A percentile compares a stretch with the other conserved stretches of the same genome.
These are phyloP conservation scores for Drosophila ironensis DNA, from an alignment of 1,140 invertebrate species.

Conservation along the genomic window DNA sequence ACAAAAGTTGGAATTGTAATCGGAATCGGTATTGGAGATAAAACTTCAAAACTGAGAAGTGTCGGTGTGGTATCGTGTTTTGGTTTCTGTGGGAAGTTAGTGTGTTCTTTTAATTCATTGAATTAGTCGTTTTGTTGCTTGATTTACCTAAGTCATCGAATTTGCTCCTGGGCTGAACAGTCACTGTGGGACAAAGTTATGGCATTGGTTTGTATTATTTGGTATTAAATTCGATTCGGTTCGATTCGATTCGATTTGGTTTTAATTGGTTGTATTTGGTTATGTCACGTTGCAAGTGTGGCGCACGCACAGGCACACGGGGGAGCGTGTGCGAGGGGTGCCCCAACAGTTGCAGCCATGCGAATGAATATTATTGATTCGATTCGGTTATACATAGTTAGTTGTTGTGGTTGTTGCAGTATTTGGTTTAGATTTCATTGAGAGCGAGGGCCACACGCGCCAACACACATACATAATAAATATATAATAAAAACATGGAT, in stretches of 20 bases:
- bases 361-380: conserved; percentile 23
- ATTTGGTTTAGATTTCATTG: conserved; percentile 33
- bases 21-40: conserved; percentile 26
- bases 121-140: conserved; percentile 46
- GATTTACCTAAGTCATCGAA: conserved; percentile 89
- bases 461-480: conserved; percentile 52
- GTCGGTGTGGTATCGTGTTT: conserved; percentile 34
- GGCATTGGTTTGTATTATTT: conserved; percentile 77
- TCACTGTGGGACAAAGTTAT: conserved; percentile 84
- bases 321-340: conserved; percentile 6
- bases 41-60: conserved; percentile 59
- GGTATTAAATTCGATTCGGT: conserved; percentile 53
- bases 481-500: conserved; percentile 58
- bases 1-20: conserved; percentile 50
- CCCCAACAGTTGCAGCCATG: conserved; percentile 18
- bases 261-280: conserved; percentile 47
- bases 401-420: conserved; percentile 42
- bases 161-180: conserved; percentile 88
- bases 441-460: conserved; percentile 54
- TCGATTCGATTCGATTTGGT: conserved; percentile 42
- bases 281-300: conserved; percentile 26
- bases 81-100: conserved; percentile 16
- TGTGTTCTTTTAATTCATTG: conserved; percentile 24
- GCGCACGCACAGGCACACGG: conserved; percentile 10
- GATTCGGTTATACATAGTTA: conserved; percentile 45